These are phyloP conservation scores for Patiria miniata DNA, from an alignment of 35 echinoderm and acorn worm genomes.

Conservation along the genomic window DNA sequence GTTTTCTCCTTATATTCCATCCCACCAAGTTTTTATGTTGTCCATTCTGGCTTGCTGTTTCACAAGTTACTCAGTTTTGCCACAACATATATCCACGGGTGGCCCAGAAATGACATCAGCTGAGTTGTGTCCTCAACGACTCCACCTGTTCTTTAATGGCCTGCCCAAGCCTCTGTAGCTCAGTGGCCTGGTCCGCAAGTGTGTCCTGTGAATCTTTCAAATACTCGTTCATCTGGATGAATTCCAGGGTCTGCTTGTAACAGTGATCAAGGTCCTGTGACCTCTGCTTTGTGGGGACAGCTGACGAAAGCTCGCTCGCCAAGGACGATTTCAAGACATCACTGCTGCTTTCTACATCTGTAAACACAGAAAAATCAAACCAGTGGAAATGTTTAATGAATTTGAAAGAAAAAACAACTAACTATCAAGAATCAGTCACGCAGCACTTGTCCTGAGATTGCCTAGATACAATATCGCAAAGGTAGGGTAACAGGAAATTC, in stretches of 20 bases:
- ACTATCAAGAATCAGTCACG: no score
- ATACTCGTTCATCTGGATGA: constrained; percentile 47
- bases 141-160: constrained; percentile 53
- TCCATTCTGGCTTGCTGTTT: no score
- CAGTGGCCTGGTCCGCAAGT: constrained; percentile 33
- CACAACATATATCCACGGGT: neutral
- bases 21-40: neutral
- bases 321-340: neutral
- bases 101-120: neutral
- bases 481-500: no score
- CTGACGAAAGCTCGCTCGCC: neutral
- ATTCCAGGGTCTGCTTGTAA: constrained; percentile 35
- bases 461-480: no score
- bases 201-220: constrained; percentile 53
- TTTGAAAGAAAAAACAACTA: no score
- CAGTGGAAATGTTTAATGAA: no score
- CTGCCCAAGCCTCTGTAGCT: constrained; percentile 48
- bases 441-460: no score
- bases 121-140: constrained; percentile 36
- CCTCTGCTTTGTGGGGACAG: neutral
- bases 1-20: no score
- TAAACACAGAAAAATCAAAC: neutral
- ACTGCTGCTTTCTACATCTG: neutral
- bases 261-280: constrained; percentile 39
- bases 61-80: no score